These are phyloP conservation scores for Psix sp. DNA, from an alignment of 1,140 invertebrate species.

Conservation along the genomic window DNA sequence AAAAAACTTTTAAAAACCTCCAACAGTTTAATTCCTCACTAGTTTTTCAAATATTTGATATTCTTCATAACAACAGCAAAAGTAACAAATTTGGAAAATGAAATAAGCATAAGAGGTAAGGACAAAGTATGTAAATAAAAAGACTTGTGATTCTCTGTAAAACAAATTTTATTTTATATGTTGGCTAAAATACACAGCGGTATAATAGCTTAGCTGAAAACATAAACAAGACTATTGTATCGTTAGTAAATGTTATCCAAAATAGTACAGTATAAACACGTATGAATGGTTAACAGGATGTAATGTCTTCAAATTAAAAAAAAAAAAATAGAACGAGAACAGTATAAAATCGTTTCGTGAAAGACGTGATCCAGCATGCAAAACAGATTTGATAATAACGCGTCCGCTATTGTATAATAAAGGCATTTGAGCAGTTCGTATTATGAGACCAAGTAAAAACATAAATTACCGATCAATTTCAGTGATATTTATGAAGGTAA, in stretches of 20 bases:
- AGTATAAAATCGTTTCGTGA: slow-evolving; percentile 39
- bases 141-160: slow-evolving; percentile 28
- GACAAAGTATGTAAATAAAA: slow-evolving; percentile 3
- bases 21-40: slow-evolving; percentile 12
- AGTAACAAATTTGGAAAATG: not conserved
- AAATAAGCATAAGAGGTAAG: not conserved
- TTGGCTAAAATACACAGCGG: slow-evolving; percentile 59
- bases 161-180: slow-evolving; percentile 60
- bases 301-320: slow-evolving; percentile 41
- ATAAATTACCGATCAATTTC: slow-evolving; percentile 18
- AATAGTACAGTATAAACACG: slow-evolving; percentile 49
- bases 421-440: slow-evolving; percentile 40
- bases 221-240: slow-evolving; percentile 53
- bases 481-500: slow-evolving; percentile 15
- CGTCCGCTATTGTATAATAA: slow-evolving; percentile 35
- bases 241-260: slow-evolving; percentile 62
- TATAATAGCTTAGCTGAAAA: slow-evolving; percentile 57
- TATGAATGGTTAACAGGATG: slow-evolving; percentile 50
- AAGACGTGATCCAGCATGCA: slow-evolving; percentile 53
- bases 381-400: slow-evolving; percentile 52
- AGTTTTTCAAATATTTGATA: not conserved
- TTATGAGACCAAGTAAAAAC: slow-evolving; percentile 17
- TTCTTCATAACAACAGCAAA: not conserved
- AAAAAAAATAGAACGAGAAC: slow-evolving; percentile 40
- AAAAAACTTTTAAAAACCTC: slow-evolving; percentile 55